A percentile compares a stretch with the other conserved stretches of the same genome.
Conservation (phyloP, 2,888 invertebrate genomes). For the Halictus ligatus region DNA sequence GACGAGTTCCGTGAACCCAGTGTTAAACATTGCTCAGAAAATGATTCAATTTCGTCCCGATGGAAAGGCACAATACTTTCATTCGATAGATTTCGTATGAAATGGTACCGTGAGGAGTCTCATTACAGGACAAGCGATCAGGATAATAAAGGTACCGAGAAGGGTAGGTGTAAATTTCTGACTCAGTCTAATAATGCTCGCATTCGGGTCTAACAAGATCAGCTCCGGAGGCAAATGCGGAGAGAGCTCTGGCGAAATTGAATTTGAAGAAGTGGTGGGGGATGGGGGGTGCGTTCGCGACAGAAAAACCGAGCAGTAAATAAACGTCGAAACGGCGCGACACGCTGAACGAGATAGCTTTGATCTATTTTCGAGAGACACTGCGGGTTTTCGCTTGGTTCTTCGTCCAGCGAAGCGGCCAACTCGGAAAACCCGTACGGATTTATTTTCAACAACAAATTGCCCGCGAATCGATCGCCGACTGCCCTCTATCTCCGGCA, state of each 20-base stretch:
- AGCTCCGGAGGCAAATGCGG: not conserved
- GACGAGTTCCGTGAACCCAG: too few species aligned
- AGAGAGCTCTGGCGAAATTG: not conserved
- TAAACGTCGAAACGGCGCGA: not conserved
- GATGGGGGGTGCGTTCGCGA: not conserved
- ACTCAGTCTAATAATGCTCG: not conserved
- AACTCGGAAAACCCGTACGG: not conserved
- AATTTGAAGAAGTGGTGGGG: not conserved
- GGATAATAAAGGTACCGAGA: not conserved
- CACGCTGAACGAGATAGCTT: not conserved
- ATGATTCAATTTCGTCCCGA: too few species aligned
- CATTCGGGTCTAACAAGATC: not conserved
- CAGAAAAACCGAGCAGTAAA: not conserved
- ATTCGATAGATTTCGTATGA: not conserved
- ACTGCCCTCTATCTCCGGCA: not conserved
- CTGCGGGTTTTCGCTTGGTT: not conserved
- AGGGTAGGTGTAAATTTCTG: not conserved
- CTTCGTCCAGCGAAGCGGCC: not conserved
- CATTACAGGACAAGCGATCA: not conserved
- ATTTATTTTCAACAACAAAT: constrained; percentile 2
- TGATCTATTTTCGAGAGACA: not conserved
- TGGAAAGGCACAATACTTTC: too few species aligned
- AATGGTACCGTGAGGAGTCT: not conserved
- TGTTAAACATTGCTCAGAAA: too few species aligned
- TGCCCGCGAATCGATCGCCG: not conserved